Conservation (phyloP, 2,888 invertebrate species). For the Yponomeuta cagnagella region DNA sequence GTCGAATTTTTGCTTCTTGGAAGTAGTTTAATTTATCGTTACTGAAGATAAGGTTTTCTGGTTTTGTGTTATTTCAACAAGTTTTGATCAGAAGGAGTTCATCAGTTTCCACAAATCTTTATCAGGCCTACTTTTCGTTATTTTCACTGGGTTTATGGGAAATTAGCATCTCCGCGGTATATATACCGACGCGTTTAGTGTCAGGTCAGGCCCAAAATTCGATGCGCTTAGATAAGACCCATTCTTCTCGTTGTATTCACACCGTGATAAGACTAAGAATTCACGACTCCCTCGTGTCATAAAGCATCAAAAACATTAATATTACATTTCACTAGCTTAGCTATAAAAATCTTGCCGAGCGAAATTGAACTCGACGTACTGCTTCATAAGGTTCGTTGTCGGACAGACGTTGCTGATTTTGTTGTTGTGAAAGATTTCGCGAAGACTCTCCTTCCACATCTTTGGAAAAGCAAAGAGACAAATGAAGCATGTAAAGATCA, state of each 20-base stretch:
- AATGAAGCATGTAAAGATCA: slow-evolving; percentile 29
- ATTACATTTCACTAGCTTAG: slow-evolving; percentile 11
- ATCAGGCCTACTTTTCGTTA: too few relatives aligned
- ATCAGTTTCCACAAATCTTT: too few relatives aligned
- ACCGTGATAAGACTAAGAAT: not conserved
- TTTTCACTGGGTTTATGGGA: too few relatives aligned
- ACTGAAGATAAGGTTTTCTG: too few relatives aligned
- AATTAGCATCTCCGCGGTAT: too few relatives aligned
- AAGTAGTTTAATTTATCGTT: too few relatives aligned
- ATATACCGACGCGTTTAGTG: not conserved
- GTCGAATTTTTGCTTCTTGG: too few relatives aligned
- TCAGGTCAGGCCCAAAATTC: not conserved
- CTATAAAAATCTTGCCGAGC: slow-evolving; percentile 1
- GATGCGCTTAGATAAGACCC: not conserved
- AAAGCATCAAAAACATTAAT: slow-evolving; percentile 2
- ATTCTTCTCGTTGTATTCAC: not conserved
- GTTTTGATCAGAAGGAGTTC: too few relatives aligned
- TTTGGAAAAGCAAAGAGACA: slow-evolving; percentile 51
- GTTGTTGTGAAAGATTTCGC: slow-evolving; percentile 95
- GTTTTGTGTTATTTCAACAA: too few relatives aligned
- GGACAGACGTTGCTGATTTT: slow-evolving; percentile 98
- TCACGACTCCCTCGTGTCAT: not conserved
- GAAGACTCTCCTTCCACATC: slow-evolving; percentile 94
- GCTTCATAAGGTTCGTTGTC: slow-evolving; percentile 96
- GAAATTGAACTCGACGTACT: slow-evolving; percentile 82